Evolutionary conservation across 2,888 invertebrate genomes (phyloP), one percentile per base, ranked within the genome.

Genomic region (Heliconius erato): DNA sequence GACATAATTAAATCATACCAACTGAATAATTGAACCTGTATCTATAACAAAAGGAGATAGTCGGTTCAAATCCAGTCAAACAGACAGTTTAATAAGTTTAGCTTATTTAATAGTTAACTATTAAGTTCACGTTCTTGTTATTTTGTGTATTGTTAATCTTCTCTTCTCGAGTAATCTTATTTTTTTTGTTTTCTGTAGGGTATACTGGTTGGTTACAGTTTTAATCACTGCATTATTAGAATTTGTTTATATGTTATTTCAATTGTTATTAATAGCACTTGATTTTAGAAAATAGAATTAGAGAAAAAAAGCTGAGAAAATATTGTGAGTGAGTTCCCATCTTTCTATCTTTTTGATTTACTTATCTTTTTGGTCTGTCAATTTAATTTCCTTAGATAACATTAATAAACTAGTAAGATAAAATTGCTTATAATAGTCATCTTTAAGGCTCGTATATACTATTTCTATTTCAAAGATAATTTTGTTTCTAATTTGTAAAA

Each of bases 1-100:
- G 68, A 81, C 84, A 85, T 59, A 84, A 84, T 65, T 80, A 76
- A 76, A 82, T 76, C 84, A 84, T 68, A 40, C 83, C 67, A 81
- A 85, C 72, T 82, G 86, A 80, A 83, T 85, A 85, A 87, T 86
- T 84, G 80, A 85, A 82, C 81, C 79, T 74, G 77, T 83, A 85
- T 80, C 81, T 79, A 82, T 72, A 78, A 81, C 83, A 80, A 82
- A 81, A 59, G 65, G 12, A 72, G 32, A 78, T 59, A 54, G 44
- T 28, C 19, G 28, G 35, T 78, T 78, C 28, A 44, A 67, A 44
- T 67, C 28, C 77, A 78, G 65, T 77, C 65, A 77, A 40, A 40
- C 65, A 32, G 19, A 32, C 77, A 78, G 67, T 78, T 67, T 44
- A 40, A 44, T 77, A 14, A 32, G 54, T 59, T 74, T 54, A 59